Evolutionary conservation across 2,888 invertebrate species (phyloP), one percentile per base, ranked within the genome.

Genomic region (Petrolisthes manimaculis): DNA sequence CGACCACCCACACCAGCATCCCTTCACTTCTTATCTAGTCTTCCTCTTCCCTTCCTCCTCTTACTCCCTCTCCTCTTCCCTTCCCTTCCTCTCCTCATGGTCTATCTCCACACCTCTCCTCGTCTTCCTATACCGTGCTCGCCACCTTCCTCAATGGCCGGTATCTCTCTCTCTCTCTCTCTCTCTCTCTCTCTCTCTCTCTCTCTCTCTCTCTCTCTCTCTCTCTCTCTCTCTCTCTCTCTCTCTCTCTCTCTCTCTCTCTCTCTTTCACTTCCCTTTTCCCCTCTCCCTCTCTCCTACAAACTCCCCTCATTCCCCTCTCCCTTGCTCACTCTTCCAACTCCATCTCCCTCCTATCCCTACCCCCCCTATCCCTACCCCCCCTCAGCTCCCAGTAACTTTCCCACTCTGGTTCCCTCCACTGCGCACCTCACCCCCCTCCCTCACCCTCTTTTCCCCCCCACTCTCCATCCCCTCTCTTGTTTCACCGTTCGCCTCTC

Each of bases 291-390:
- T 56, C 21, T 61, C 56, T 61, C 69, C 69, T 69, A 53, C 82
- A 67, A 18, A 18, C 82, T 82, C 24, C 53, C 82, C 51, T 69
- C 24, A 61, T 81, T n/a, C 37, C 56, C 61, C 54, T 80, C 81
- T 81, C 56, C 21, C 81, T 81, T 37, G 37, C 37, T 61, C 67
- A n/a, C 55, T 81, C n/a, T 37, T 81, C 61, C 14, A 61, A 24
- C 56, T 56, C 81, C 56, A 51, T 53, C 37, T 53, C 53, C 75
- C 53, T 53, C 75, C 75, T 37, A 75, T 75, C 37, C n/a, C n/a
- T n/a, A n/a, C n/a, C n/a, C n/a, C n/a, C n/a, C n/a, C n/a, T n/a
- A n/a, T n/a, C n/a, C n/a, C n/a, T n/a, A n/a, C n/a, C n/a, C n/a
- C n/a, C n/a, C n/a, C n/a, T n/a, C n/a, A n/a, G n/a, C n/a, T n/a